Evolutionary conservation across 2,888 invertebrate species (phyloP).

Genomic region (Oscheius sp.): DNA sequence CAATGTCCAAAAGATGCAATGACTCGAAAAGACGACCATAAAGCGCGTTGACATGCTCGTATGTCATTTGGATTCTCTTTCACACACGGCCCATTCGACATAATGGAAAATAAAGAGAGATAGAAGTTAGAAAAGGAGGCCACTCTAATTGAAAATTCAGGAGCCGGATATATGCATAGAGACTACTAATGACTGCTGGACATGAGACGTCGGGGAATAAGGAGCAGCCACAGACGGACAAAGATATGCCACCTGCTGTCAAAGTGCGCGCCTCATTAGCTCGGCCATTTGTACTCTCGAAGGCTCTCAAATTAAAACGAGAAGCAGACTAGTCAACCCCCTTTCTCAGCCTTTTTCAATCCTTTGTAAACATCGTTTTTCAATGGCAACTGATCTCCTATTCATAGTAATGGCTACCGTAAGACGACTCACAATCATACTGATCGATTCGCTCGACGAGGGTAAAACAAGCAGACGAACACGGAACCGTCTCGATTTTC

Average conservation of each 20-base stretch:
- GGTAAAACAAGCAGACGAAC: constrained; percentile 67
- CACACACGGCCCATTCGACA: constrained; percentile 16
- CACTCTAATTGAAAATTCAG: neutral
- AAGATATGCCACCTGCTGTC: neutral
- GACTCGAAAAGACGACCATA: constrained; percentile 12
- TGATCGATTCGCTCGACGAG: constrained; percentile 63
- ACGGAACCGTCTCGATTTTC: constrained; percentile 59
- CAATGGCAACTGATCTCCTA: too few species aligned
- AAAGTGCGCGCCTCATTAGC: constrained; percentile 32
- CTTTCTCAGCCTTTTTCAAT: too few species aligned
- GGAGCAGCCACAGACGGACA: neutral
- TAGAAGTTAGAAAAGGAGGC: neutral
- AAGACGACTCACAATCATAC: constrained; percentile 52
- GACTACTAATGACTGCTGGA: constrained; percentile 1
- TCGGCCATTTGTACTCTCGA: constrained; percentile 32
- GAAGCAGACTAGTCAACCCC: neutral
- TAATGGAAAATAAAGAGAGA: neutral
- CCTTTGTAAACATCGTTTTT: too few species aligned
- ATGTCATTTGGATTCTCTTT: constrained; percentile 9
- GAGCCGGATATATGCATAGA: constrained; percentile 6
- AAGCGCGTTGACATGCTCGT: neutral
- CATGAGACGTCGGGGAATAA: neutral
- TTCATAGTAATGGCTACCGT: too few species aligned
- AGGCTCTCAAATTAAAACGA: constrained; percentile 33
- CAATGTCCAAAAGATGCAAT: constrained; percentile 2